Base-by-base conservation (phyloP, 2,797 vertebrate genomes). In the Huso huso region DNA sequence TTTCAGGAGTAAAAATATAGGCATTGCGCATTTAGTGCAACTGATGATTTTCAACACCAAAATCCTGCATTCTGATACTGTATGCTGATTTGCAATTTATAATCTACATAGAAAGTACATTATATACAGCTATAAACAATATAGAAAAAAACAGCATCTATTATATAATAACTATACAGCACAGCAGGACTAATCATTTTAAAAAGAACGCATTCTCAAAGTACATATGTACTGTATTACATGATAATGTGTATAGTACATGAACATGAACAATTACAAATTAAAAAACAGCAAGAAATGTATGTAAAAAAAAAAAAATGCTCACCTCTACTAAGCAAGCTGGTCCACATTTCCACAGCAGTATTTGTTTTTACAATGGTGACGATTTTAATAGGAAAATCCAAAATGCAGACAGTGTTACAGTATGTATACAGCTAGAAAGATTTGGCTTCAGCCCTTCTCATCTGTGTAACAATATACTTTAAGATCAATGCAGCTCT, bases 291-390 rank as follows among this genome's bases (percentile, higher is more conserved):
- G 15, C 55, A 58, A 58, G 55, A 58, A 58, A 11, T n/a, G 15
- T 11, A 58, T n/a, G 12, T 6, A n/a, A 11, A 58, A 58, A 58
- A n/a, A 58, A 83, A 78, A 81, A 23, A 61, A 75, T 73, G 80
- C 92, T 93, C 81, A 93, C 91, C 90, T 93, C 85, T 88, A 72
- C 82, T 86, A 70, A 87, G 84, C 84, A 91, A 86, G 83, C 90
- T 87, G 79, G 78, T 90, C 92, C 92, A 93, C 92, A 93, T 93
- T 76, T 84, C 78, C 78, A 73, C 77, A 81, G 76, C 65, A 75
- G 18, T 78, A 73, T 67, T 61, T 63, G 58, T 70, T 69, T 63
- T 53, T 52, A 50, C 18, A 48, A 50, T 48, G 13, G 76, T 75
- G 71, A 74, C 4, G 83, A 83, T 76, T 83, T 73, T 72, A 69